A percentile compares a stretch with the other conserved stretches of the same genome.
Conservation (phyloP, 1,140 invertebrate species). For the Patella vulgata region DNA sequence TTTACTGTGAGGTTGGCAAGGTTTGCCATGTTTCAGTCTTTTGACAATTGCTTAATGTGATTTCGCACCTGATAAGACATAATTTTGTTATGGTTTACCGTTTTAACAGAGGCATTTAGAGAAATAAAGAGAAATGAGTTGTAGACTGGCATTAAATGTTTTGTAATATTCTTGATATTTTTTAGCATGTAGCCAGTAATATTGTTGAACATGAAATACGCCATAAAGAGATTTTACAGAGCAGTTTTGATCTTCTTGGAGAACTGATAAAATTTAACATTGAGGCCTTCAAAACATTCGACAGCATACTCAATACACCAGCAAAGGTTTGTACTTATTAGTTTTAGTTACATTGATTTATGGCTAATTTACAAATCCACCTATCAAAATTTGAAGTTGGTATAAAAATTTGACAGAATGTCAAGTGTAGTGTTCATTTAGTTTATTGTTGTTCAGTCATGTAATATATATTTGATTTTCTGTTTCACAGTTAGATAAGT, state of each 20-base stretch:
- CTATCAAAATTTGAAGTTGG: not conserved
- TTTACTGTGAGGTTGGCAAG: too few relatives aligned
- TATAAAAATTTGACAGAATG: not conserved
- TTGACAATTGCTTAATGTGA: too few relatives aligned
- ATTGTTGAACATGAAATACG: conserved; percentile 65
- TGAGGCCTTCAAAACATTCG: conserved; percentile 67
- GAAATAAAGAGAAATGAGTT: too few relatives aligned
- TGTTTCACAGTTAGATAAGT: conserved; percentile 62
- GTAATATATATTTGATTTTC: not conserved
- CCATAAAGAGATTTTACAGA: conserved; percentile 69
- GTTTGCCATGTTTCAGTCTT: too few relatives aligned
- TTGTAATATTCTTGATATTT: too few relatives aligned
- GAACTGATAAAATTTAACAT: conserved; percentile 70
- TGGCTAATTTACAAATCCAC: not conserved
- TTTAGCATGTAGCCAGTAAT: conserved; percentile 65
- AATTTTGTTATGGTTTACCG: too few relatives aligned
- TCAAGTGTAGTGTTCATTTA: too few relatives aligned
- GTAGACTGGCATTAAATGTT: too few relatives aligned
- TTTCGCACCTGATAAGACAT: too few relatives aligned
- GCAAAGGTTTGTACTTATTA: conserved; percentile 52
- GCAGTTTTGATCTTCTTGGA: conserved; percentile 69
- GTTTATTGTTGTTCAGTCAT: too few relatives aligned
- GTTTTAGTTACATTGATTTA: not conserved
- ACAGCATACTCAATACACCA: conserved; percentile 56
- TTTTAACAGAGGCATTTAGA: too few relatives aligned